Conservation (phyloP, 2,888 invertebrate species). For the Zygothrica quintamaculata region DNA sequence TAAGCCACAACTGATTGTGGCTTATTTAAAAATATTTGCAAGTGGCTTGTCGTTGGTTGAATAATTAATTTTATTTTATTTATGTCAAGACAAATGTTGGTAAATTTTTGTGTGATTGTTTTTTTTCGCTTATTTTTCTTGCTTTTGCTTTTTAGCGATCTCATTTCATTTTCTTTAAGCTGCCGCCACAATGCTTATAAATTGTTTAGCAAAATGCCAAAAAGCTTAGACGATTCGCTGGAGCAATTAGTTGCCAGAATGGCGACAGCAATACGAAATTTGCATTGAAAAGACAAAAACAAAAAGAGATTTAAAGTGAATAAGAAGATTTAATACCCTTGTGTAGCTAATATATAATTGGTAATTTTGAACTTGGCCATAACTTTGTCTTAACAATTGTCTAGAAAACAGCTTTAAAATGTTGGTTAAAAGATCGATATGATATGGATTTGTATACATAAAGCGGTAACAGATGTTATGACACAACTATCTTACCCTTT, state of each 20-base stretch:
- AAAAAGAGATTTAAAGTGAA: constrained; percentile 8
- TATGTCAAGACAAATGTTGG: constrained; percentile 57
- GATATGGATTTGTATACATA: background rate
- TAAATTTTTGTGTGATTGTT: no score
- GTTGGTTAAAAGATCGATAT: no score
- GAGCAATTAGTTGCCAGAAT: constrained; percentile 69
- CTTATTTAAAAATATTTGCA: constrained; percentile 29
- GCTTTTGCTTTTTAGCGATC: constrained; percentile 23
- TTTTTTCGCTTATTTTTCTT: no score
- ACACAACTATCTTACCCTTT: background rate
- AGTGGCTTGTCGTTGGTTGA: constrained; percentile 42
- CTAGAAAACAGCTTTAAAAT: no score
- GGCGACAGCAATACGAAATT: constrained; percentile 43
- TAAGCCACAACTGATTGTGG: background rate
- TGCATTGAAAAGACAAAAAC: constrained; percentile 34
- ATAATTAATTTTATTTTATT: constrained; percentile 66
- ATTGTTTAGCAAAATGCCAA: constrained; percentile 61
- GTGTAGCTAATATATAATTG: constrained; percentile 30
- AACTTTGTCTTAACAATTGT: no score
- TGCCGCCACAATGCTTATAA: constrained; percentile 61
- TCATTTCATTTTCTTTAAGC: constrained; percentile 34
- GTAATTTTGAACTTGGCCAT: constrained; percentile 21
- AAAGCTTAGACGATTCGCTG: constrained; percentile 26
- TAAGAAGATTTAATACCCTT: constrained; percentile 22
- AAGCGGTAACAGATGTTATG: background rate